Base-by-base conservation (phyloP, 2,888 invertebrate genomes). In the Cyrtodaria siliqua region DNA sequence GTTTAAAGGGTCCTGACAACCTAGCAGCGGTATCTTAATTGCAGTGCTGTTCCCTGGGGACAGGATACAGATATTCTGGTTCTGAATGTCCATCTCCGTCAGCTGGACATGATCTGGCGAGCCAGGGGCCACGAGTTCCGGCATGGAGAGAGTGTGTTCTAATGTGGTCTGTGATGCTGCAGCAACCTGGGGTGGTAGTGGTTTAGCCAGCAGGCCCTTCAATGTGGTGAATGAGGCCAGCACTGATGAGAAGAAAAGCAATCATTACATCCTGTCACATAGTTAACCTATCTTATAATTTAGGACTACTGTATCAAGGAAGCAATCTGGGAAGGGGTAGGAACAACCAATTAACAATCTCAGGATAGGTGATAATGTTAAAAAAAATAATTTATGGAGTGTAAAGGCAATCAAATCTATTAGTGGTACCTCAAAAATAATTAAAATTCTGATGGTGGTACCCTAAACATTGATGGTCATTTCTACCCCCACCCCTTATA, bases 11-110 rank as follows among this genome's bases (percentile, higher is more conserved):
- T 79, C 71, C 16, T 67, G 50, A 66, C 72, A 79, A 23, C 50
- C 59, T 14, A 80, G 55, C 2, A 80, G 23, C 2, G 80, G 80
- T 18, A 77, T 42, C 18, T 69, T 40, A 18, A 76, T 27, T 14
- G 40, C 26, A 20, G 61, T 59, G 23, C 55, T 61, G 3, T 76
- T 76, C 14, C 73, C 73, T 9, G 80, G 80, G 24, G 80, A 80
- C 14, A 62, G 60, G 20, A 80, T 63, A 12, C 66, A 55, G 9
- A 80, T 44, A 18, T 42, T 60, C 33, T 79, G 62, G 23, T 79
- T 59, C n/a, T 59, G 38, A n/a, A 71, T 64, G 27, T 64, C 59
- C 29, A 44, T 16, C n/a, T 40, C 64, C 0, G 56, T 44, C 0
- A 64, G 29, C 16, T n/a, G 55, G 18, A 24, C 42, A n/a, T 50